These are phyloP conservation scores for Musca domestica DNA, from an alignment of 1,140 invertebrate genomes.

Conservation along the genomic window DNA sequence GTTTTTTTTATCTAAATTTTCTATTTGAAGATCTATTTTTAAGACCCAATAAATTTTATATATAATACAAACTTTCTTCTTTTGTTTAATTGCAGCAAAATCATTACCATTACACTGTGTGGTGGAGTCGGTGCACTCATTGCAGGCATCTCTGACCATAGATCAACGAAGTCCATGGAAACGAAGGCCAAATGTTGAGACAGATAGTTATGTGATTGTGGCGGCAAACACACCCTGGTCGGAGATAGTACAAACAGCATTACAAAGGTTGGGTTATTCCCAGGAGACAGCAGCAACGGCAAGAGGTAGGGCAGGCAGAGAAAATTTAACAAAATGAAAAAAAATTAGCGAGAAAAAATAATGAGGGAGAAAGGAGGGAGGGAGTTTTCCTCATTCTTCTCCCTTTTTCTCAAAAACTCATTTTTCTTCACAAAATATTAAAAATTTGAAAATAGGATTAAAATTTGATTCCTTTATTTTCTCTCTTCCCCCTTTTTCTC, in stretches of 20 bases:
- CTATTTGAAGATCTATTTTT: neutral
- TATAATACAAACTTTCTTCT: neutral
- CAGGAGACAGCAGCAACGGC: conserved; percentile 71
- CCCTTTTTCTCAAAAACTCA: too few species aligned
- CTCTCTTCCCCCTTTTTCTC: neutral
- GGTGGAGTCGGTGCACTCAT: conserved; percentile 74
- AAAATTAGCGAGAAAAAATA: too few species aligned
- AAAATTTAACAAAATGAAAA: neutral
- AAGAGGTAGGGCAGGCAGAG: conserved; percentile 65
- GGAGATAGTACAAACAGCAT: conserved; percentile 75
- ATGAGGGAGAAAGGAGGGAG: too few species aligned
- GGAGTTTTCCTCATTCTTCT: neutral
- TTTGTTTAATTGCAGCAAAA: conserved; percentile 66
- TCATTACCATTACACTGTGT: conserved; percentile 90
- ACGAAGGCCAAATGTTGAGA: conserved; percentile 72
- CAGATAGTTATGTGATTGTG: conserved; percentile 91
- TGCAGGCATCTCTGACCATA: conserved; percentile 54
- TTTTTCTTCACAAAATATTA: too few species aligned
- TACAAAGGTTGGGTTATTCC: conserved; percentile 76
- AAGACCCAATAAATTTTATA: neutral
- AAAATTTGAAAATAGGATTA: neutral
- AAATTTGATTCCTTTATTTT: neutral
- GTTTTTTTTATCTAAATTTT: neutral
- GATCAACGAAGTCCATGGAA: conserved; percentile 59
- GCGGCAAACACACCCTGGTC: conserved; percentile 84